These are phyloP conservation scores for Lysandra bellargus DNA, from an alignment of 2,888 invertebrate species.

Conservation along the genomic window DNA sequence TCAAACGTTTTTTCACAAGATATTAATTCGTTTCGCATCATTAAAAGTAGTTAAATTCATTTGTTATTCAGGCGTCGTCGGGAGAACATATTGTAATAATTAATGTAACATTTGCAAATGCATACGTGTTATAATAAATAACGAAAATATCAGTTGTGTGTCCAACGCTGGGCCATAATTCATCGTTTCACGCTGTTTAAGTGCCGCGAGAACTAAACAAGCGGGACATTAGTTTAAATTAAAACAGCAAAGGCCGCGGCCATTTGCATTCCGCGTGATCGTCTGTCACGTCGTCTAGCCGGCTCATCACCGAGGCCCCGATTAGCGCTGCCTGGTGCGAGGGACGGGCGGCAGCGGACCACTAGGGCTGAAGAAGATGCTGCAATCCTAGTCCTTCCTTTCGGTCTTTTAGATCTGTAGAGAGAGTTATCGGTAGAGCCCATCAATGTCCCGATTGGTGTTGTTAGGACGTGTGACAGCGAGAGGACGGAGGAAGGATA, in stretches of 20 bases:
- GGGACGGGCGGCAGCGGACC: slow-evolving; percentile 42
- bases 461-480: too few relatives aligned
- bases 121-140: neutral
- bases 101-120: neutral
- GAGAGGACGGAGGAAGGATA: too few relatives aligned
- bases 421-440: too few relatives aligned
- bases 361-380: neutral
- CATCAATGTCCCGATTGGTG: too few relatives aligned
- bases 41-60: neutral
- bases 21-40: neutral
- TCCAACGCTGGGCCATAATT: slow-evolving; percentile 28
- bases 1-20: neutral
- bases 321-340: slow-evolving; percentile 55
- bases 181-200: slow-evolving; percentile 33
- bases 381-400: too few relatives aligned
- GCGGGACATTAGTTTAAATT: slow-evolving; percentile 49
- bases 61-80: neutral
- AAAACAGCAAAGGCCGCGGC: slow-evolving; percentile 68
- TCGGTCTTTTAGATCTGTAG: too few relatives aligned
- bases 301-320: slow-evolving; percentile 63
- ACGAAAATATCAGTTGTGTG: slow-evolving; percentile 9
- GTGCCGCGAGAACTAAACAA: slow-evolving; percentile 35
- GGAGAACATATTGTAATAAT: neutral
- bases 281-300: slow-evolving; percentile 75
- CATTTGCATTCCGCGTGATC: slow-evolving; percentile 77